Conservation (phyloP, 2,888 invertebrate species). For the Priocnemis perturbator region DNA sequence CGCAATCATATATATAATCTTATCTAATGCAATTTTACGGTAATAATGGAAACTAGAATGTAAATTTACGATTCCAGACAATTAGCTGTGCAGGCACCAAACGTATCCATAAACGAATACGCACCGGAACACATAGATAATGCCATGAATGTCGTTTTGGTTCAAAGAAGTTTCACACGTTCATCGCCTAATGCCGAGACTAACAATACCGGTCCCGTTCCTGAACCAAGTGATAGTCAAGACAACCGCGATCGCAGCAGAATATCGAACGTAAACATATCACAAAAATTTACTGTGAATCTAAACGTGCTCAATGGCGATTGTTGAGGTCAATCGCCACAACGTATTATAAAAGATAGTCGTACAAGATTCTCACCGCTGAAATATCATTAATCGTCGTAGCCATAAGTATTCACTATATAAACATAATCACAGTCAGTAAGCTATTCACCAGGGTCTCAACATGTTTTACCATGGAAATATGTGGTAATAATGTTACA, state of each 20-base stretch:
- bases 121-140: conserved; percentile 60
- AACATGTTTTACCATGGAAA: too few species aligned
- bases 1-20: neutral
- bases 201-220: conserved; percentile 19
- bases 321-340: conserved; percentile 27
- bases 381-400: too few species aligned
- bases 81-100: conserved; percentile 50
- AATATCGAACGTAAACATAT: conserved; percentile 49
- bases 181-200: conserved; percentile 34
- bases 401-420: too few species aligned
- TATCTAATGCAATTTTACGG: neutral
- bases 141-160: conserved; percentile 48
- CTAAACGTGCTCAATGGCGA: conserved; percentile 52
- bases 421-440: too few species aligned
- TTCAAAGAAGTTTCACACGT: conserved; percentile 43
- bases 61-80: conserved; percentile 50
- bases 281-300: conserved; percentile 56
- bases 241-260: conserved; percentile 33
- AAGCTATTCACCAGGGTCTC: too few species aligned
- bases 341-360: too few species aligned
- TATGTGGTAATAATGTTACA: too few species aligned
- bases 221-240: conserved; percentile 40
- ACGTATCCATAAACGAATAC: conserved; percentile 52
- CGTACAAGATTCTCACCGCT: too few species aligned
- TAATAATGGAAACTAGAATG: too few species aligned